A percentile compares a stretch with the other conserved stretches of the same genome.
phyloP scores from a whole-genome alignment of 2,888 invertebrate genomes.

The Anticlea derivata region DNA sequence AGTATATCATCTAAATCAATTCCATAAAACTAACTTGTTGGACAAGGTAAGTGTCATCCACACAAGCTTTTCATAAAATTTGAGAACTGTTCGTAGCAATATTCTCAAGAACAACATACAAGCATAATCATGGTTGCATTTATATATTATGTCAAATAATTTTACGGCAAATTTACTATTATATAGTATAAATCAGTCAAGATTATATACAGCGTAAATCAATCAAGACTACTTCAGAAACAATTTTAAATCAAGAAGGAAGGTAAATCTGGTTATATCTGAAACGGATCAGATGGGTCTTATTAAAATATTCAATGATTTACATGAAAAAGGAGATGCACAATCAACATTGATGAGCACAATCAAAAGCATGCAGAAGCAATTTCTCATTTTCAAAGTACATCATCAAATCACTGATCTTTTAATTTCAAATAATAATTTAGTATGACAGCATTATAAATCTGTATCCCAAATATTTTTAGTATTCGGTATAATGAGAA shows the following conservation, averaged over 20 bases:
- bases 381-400: neutral
- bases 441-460: slow-evolving; percentile 33
- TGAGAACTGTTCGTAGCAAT: slow-evolving; percentile 9
- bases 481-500: too few species aligned
- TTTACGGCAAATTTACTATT: slow-evolving; percentile 13
- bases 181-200: slow-evolving; percentile 6
- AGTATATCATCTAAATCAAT: slow-evolving; percentile 34
- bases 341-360: neutral
- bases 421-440: slow-evolving; percentile 1
- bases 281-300: slow-evolving; percentile 17
- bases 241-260: neutral
- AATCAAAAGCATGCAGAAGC: slow-evolving; percentile 6
- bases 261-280: neutral
- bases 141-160: slow-evolving; percentile 5
- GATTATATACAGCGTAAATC: slow-evolving; percentile 5
- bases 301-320: neutral
- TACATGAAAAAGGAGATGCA: neutral
- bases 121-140: slow-evolving; percentile 4
- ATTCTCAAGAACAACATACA: slow-evolving; percentile 3
- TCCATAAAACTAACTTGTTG: slow-evolving; percentile 40
- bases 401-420: neutral
- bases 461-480: slow-evolving; percentile 41
- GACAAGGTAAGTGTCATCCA: slow-evolving; percentile 26
- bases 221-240: neutral
- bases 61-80: slow-evolving; percentile 19